phyloP scores from a whole-genome alignment of 2,888 invertebrate genomes.

The Galerucella pusilla region DNA sequence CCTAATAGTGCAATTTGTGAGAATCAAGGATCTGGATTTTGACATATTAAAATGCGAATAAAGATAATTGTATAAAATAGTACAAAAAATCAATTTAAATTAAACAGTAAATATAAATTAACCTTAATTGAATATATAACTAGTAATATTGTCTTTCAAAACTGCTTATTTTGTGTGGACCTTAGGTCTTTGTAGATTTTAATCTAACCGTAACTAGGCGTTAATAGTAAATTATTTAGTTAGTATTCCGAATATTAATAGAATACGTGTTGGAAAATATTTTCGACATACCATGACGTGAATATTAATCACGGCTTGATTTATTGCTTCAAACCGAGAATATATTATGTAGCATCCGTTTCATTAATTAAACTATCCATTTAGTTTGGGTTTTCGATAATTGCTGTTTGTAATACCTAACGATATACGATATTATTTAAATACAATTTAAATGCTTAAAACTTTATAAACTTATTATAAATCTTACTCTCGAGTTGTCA shows the following conservation, averaged over 20 bases:
- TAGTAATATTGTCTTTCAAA: too few species aligned
- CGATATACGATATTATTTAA: not conserved
- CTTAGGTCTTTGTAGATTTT: not conserved
- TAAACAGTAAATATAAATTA: too few species aligned
- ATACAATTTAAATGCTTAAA: too few species aligned
- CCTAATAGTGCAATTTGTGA: too few species aligned
- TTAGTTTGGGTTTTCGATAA: not conserved
- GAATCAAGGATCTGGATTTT: too few species aligned
- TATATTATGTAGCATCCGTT: constrained; percentile 29
- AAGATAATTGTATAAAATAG: too few species aligned
- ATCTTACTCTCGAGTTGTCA: too few species aligned
- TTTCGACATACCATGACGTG: constrained; percentile 29
- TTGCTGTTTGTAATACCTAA: not conserved
- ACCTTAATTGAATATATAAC: too few species aligned
- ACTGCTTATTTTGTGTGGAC: not conserved
- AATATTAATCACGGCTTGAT: constrained; percentile 36
- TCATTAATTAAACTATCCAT: not conserved
- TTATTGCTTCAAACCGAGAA: constrained; percentile 30
- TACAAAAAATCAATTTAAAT: too few species aligned
- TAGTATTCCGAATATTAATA: constrained; percentile 36
- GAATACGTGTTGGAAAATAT: constrained; percentile 35
- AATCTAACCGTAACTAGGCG: constrained; percentile 20
- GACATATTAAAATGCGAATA: too few species aligned
- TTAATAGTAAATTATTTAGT: constrained; percentile 35
- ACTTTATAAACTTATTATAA: too few species aligned